phyloP scores from a whole-genome alignment of 2,888 invertebrate species.

The Eristalis pertinax region DNA sequence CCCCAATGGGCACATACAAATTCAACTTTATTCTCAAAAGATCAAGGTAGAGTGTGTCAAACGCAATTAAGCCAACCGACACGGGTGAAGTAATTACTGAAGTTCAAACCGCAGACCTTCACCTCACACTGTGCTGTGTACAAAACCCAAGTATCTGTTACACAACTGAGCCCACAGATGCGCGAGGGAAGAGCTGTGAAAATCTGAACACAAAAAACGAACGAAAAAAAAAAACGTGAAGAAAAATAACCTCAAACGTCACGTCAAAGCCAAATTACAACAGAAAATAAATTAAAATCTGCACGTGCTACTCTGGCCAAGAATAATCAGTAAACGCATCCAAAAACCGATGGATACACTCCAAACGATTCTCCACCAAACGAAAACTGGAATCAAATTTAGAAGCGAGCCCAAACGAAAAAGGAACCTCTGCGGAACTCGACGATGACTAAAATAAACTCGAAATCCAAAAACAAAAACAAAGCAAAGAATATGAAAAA shows the following conservation, averaged over 20 bases:
- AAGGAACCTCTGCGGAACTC: slow-evolving; percentile 35
- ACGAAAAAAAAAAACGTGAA: neutral
- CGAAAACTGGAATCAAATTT: slow-evolving; percentile 65
- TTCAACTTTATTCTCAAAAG: neutral
- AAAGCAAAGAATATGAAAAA: neutral
- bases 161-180: neutral
- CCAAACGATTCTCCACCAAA: slow-evolving; percentile 27
- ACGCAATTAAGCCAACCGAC: neutral
- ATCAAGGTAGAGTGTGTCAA: neutral
- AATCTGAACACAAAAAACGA: neutral
- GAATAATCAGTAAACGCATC: slow-evolving; percentile 37
- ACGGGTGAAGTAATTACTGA: neutral
- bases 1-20: neutral
- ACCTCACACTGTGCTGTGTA: neutral
- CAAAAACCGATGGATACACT: slow-evolving; percentile 14
- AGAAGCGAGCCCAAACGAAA: slow-evolving; percentile 44
- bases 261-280: slow-evolving; percentile 16
- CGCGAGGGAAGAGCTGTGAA: neutral
- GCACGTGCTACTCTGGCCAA: slow-evolving; percentile 47
- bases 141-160: neutral
- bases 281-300: slow-evolving; percentile 58
- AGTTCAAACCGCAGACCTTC: slow-evolving; percentile 6
- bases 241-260: slow-evolving; percentile 1
- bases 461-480: slow-evolving; percentile 17
- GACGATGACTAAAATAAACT: slow-evolving; percentile 59